phyloP scores from a whole-genome alignment of 2,113 vertebrate species.

The Tragulus kanchil region DNA sequence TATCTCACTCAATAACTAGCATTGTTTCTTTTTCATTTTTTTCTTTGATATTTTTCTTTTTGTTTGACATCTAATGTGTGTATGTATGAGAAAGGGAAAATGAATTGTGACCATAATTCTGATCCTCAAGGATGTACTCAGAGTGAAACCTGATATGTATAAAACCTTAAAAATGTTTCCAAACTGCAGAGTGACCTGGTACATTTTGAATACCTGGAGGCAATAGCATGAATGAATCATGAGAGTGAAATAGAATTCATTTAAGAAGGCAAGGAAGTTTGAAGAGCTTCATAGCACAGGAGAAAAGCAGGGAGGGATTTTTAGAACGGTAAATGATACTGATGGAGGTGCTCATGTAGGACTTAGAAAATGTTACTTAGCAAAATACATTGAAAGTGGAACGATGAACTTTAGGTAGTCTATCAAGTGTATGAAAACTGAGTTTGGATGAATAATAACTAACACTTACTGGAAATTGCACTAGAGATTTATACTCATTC shows the following conservation, averaged over 20 bases:
- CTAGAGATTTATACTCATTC: background rate
- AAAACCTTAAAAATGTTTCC: conserved; percentile 43
- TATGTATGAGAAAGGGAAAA: background rate
- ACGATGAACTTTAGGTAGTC: background rate
- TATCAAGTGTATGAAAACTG: background rate
- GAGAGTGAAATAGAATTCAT: conserved; percentile 28
- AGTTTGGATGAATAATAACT: background rate
- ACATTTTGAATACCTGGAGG: conserved; percentile 28
- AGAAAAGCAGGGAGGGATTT: background rate
- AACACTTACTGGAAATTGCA: background rate
- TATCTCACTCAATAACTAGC: background rate
- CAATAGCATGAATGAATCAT: conserved; percentile 61
- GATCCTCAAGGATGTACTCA: conserved; percentile 2
- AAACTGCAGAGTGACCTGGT: conserved; percentile 46
- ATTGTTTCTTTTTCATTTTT: background rate
- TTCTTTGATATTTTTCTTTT: background rate
- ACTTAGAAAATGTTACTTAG: conserved; percentile 13
- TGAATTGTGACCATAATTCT: background rate
- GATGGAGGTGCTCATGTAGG: background rate
- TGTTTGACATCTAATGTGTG: background rate
- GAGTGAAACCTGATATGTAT: background rate
- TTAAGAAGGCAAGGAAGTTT: conserved; percentile 45
- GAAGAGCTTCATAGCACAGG: background rate
- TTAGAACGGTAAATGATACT: background rate
- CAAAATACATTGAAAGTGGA: background rate